Conservation (phyloP, 2,113 vertebrate species). For the Pleuronectes platessa region DNA sequence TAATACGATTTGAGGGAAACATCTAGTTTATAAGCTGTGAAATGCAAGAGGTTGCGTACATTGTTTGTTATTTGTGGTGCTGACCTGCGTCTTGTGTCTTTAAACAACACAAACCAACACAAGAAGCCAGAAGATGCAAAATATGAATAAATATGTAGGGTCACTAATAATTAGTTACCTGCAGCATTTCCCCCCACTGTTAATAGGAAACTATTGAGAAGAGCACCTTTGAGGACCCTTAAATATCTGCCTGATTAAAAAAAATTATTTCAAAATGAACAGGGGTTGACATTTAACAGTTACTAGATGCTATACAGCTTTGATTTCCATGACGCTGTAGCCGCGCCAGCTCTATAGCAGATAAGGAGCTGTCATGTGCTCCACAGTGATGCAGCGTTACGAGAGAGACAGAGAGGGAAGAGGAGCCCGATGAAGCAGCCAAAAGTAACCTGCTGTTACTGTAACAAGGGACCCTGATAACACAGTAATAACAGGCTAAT, state of each 20-base stretch:
- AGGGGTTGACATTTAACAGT: background rate
- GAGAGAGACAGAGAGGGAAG: slow-evolving; percentile 28
- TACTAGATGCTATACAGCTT: background rate
- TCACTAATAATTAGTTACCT: background rate
- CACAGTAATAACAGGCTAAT: slow-evolving; percentile 82
- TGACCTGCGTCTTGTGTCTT: background rate
- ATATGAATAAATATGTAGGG: background rate
- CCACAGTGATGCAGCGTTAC: slow-evolving; percentile 11
- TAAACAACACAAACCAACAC: background rate
- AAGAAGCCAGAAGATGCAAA: background rate
- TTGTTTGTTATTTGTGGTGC: background rate
- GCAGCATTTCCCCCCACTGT: background rate
- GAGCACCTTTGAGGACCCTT: background rate
- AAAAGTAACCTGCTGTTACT: slow-evolving; percentile 81
- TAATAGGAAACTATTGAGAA: background rate
- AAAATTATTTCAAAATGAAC: background rate
- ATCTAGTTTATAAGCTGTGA: background rate
- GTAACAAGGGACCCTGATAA: slow-evolving; percentile 82
- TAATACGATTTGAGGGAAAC: background rate
- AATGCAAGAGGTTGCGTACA: background rate
- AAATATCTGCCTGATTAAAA: background rate
- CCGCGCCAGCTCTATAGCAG: slow-evolving; percentile 32
- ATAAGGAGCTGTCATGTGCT: slow-evolving; percentile 38
- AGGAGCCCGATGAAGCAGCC: slow-evolving; percentile 63
- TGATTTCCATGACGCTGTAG: slow-evolving; percentile 12